Evolutionary conservation across 1,140 invertebrate genomes (phyloP), one percentile per base, ranked within the genome.

Genomic region (Drosophila pseudoananassae): DNA sequence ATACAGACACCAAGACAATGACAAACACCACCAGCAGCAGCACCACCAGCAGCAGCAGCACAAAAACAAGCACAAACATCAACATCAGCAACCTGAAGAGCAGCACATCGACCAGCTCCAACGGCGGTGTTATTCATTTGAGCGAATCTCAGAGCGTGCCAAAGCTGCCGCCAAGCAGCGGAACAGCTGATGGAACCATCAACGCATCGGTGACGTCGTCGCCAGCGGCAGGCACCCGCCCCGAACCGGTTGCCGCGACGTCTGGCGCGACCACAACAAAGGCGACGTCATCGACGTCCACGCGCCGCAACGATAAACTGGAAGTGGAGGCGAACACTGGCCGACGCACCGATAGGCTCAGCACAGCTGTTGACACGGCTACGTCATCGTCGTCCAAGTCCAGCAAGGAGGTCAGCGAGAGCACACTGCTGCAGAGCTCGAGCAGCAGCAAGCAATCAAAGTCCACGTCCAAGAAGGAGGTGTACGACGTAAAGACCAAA

Each of bases 401-500:
- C 45, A 85, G 58, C 58, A 55, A 75, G 55, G 63, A 88, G 61
- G 57, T 83, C 56, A 87, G 52, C 46, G 78, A 88, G 47, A 83
- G 71, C 49, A 74, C 73, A 17, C 29, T 59, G 6, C 57, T 51
- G 4, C 52, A 76, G 25, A 78, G 78, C 58, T 64, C 56, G 29
- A 77, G 50, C 45, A 79, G 50, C 71, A 84, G 61, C n/a, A 87
- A 87, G 15, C 74, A 87, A 33, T 73, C 75, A 9, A 63, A 60
- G 1, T 56, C 78, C 0, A 54, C 64, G 0, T 79, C 83, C 7
- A 91, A 90, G 47, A 91, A 91, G 36, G 90, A 92, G 51, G 74
- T 92, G 8, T 92, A 89, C 57, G 91, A 92, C 38, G 74, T 85
- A 7, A 92, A 92, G 69, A 91, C 91, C 9, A 92, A 92, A 43